Conservation (phyloP, 2,113 vertebrate species). For the Cyphomyrus plagiostoma region DNA sequence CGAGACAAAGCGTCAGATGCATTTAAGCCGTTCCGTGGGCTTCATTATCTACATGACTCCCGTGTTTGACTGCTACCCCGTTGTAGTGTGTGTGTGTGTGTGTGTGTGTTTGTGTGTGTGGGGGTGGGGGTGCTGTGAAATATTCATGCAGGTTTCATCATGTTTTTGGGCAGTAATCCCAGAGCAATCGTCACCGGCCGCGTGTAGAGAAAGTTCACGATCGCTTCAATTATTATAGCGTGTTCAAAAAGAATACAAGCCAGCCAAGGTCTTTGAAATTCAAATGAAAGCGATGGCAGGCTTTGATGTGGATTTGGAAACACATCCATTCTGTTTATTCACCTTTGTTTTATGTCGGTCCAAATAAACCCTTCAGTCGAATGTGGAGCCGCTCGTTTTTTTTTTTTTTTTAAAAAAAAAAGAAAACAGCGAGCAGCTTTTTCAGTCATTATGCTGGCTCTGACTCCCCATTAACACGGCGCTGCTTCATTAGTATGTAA, state of each 20-base stretch:
- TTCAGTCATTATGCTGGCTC: conserved; percentile 15
- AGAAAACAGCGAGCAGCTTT: conserved; percentile 20
- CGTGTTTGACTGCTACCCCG: conserved; percentile 27
- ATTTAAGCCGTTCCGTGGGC: conserved; percentile 67
- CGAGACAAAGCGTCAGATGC: conserved; percentile 60
- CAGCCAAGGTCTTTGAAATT: conserved; percentile 51
- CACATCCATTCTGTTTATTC: conserved; percentile 42
- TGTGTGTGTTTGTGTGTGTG: too few relatives aligned
- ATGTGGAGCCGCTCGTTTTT: conserved; percentile 23
- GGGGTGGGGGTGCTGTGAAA: conserved; percentile 22
- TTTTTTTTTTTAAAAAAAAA: conserved; percentile 11
- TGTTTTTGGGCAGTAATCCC: conserved; percentile 19
- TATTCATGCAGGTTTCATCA: conserved; percentile 27
- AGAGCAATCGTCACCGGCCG: conserved; percentile 25
- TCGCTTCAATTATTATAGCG: conserved; percentile 40
- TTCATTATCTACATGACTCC: conserved; percentile 52
- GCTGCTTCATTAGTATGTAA: conserved; percentile 15
- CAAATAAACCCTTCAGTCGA: conserved; percentile 45
- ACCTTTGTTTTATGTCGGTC: conserved; percentile 53
- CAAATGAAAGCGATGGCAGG: conserved; percentile 42
- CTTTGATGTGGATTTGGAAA: conserved; percentile 49
- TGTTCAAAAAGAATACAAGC: conserved; percentile 40
- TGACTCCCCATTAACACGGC: conserved; percentile 1
- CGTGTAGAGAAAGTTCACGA: conserved; percentile 29
- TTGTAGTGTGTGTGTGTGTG: conserved; percentile 10